Conservation (phyloP, 2,113 vertebrate genomes). For the Apeltes quadracus region DNA sequence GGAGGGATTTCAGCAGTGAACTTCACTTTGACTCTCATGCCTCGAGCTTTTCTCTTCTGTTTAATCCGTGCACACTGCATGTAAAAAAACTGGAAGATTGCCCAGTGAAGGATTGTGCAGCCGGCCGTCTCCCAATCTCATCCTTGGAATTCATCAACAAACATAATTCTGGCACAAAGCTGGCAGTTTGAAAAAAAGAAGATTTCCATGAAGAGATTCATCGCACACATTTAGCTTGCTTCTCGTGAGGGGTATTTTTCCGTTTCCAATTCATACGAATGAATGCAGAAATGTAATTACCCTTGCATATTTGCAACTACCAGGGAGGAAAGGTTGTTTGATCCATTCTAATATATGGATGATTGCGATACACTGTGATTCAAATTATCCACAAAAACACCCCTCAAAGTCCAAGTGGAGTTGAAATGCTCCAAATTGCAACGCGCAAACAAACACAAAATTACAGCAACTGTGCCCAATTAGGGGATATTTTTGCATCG, state of each 20-base stretch:
- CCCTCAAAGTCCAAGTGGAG: constrained; percentile 54
- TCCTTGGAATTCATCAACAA: constrained; percentile 54
- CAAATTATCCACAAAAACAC: constrained; percentile 62
- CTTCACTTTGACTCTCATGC: constrained; percentile 67
- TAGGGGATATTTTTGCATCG: constrained; percentile 59
- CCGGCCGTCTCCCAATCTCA: constrained; percentile 63
- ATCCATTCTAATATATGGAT: constrained; percentile 62
- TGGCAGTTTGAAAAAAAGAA: constrained; percentile 24
- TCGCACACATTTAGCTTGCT: constrained; percentile 36
- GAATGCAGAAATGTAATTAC: constrained; percentile 53
- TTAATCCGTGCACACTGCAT: background rate
- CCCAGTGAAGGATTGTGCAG: constrained; percentile 49
- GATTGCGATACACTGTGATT: constrained; percentile 64
- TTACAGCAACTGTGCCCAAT: constrained; percentile 68
- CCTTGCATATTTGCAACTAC: constrained; percentile 38
- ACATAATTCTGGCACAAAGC: constrained; percentile 43
- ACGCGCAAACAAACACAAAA: constrained; percentile 68
- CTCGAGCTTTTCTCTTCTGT: constrained; percentile 5
- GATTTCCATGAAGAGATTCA: constrained; percentile 60
- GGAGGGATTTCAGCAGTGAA: constrained; percentile 46
- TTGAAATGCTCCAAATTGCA: constrained; percentile 65
- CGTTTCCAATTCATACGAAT: constrained; percentile 47
- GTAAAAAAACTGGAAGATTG: constrained; percentile 24
- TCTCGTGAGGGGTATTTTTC: constrained; percentile 44
- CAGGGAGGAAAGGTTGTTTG: constrained; percentile 55